Base-by-base conservation (phyloP, 1,140 invertebrate species). In the Drosophila sp. region DNA sequence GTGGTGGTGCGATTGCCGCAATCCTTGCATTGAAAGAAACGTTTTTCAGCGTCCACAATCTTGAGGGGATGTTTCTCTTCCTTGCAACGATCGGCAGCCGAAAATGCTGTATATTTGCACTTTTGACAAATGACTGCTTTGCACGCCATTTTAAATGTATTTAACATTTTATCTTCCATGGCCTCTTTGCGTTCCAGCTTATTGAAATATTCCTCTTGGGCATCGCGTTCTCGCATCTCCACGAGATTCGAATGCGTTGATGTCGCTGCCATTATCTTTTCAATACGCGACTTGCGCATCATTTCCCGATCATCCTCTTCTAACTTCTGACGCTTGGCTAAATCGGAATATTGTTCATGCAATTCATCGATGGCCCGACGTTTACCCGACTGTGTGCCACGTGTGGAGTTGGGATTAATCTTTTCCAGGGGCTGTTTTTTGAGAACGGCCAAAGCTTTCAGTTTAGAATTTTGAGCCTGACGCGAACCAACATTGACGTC, bases 111-210 rank as follows among this genome's bases (percentile, higher is more conserved):
- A 85, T 99, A 99, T 87, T 97, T 97, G 90, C 98, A 99, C 92
- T 96, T 93, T n/a, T 94, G 90, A 92, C 98, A 99, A 60, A 94
- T 94, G 1, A 98, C 96, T n/a, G 97, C 97, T 92, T 97, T 97
- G 79, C 96, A 97, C 1, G 93, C 92, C 23, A 98, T 92, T 92
- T 98, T 96, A 84, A 94, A 97, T 4, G 97, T 98, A 40, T 93
- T 95, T 23, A 96, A 90, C 97, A 99, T 98, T 92, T 98, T 98
- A 64, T 98, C 96, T 91, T 99, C 98, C 94, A 98, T 95, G 75
- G 94, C 94, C 92, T 99, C 98, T 87, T 97, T 98, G 72, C 95
- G 95, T 92, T 98, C 97, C 60, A 98, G 91, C 87, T 96, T 96
- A 69, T 95, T 94, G 74, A 98, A 99, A 91, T 99, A 98, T 78